Evolutionary conservation across 2,797 vertebrate genomes (phyloP).

Genomic region (Pipistrellus kuhlii): DNA sequence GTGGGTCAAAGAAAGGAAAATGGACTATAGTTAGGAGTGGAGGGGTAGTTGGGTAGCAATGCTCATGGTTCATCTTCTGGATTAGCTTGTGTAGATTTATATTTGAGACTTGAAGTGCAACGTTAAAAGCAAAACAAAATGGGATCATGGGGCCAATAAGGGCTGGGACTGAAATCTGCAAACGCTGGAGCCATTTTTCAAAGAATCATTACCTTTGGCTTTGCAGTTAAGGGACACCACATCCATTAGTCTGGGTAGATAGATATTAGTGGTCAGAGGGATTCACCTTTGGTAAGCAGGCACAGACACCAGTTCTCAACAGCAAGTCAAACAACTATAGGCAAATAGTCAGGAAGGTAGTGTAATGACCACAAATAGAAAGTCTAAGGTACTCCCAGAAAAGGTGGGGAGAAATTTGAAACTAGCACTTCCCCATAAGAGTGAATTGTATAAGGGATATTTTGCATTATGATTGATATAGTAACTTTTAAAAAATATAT

Average conservation of each 20-base stretch:
- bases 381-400: not conserved
- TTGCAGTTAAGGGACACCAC: not conserved
- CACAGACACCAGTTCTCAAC: not conserved
- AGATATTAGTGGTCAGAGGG: not conserved
- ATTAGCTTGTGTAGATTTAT: not conserved
- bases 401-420: not conserved
- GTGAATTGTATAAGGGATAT: not conserved
- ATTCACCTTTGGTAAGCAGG: not conserved
- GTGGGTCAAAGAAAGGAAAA: not conserved
- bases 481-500: not conserved
- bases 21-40: not conserved
- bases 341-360: not conserved
- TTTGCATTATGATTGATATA: not conserved
- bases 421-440: not conserved
- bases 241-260: not conserved
- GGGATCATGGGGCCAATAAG: rapidly evolving
- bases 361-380: not conserved
- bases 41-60: not conserved
- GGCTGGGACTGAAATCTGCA: not conserved
- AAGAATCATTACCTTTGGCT: not conserved
- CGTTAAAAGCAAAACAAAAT: not conserved
- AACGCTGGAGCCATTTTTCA: not conserved
- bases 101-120: not conserved
- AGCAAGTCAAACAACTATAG: not conserved
- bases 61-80: not conserved